Conservation (phyloP, 2,797 vertebrate species). For the Amniataba percoides region DNA sequence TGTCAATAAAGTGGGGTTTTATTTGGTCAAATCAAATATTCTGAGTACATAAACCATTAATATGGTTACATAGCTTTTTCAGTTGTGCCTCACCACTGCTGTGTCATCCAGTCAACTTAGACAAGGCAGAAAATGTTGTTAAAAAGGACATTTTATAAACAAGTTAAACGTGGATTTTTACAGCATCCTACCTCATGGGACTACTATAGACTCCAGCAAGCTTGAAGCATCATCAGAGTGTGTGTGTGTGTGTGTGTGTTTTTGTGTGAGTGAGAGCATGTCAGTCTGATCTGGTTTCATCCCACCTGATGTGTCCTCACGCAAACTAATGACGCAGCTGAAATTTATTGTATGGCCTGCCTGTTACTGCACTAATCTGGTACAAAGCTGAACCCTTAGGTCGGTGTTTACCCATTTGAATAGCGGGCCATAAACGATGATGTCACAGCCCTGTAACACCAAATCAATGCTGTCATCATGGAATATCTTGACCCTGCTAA, state of each 20-base stretch:
- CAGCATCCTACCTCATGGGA: not conserved
- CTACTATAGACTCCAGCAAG: slow-evolving; percentile 12
- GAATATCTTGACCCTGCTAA: slow-evolving; percentile 40
- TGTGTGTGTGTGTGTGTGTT: not conserved
- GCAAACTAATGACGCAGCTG: slow-evolving; percentile 46
- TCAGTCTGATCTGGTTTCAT: slow-evolving; percentile 56
- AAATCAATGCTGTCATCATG: slow-evolving; percentile 52
- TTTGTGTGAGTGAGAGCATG: not conserved
- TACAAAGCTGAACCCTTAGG: slow-evolving; percentile 30
- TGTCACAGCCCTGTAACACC: slow-evolving; percentile 44
- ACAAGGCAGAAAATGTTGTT: not conserved
- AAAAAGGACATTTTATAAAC: not conserved
- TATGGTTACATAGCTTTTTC: not conserved
- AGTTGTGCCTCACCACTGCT: not conserved
- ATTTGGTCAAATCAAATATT: slow-evolving; percentile 25
- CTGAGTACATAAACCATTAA: slow-evolving; percentile 50
- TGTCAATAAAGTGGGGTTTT: slow-evolving; percentile 31
- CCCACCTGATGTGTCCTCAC: slow-evolving; percentile 45
- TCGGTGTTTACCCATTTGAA: slow-evolving; percentile 56
- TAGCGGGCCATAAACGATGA: slow-evolving; percentile 67
- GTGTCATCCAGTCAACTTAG: not conserved
- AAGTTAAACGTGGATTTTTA: slow-evolving; percentile 4
- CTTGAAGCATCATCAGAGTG: slow-evolving; percentile 12
- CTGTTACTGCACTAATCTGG: slow-evolving; percentile 61
- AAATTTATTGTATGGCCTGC: slow-evolving; percentile 26